Base-by-base conservation (phyloP, 2,888 invertebrate genomes). In the Hydriomena furcata region DNA sequence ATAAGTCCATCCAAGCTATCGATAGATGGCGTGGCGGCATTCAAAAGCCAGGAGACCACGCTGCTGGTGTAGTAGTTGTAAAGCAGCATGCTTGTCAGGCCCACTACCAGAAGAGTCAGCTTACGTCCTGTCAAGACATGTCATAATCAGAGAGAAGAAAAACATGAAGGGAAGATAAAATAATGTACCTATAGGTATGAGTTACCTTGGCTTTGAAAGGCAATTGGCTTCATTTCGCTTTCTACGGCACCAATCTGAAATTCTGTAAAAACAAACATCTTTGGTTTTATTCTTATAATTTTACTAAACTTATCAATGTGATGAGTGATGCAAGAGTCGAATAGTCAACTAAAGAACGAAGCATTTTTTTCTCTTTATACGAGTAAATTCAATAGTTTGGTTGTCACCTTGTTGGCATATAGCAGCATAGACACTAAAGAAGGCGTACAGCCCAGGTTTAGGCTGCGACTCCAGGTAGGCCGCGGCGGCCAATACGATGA, bases 21-120 rank as follows among this genome's bases (percentile, higher is more conserved):
- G 12, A 92, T 76, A 5, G 85, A 84, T 1, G 85, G 84, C 0
- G 90, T 81, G 0, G 86, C 83, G 0, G 89, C 89, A 46, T 81
- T 91, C 31, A 92, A 79, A n/a, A 92, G 75, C 72, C 92, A 91
- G 0, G 92, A 92, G 1, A 92, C 92, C 30, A 92, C 91, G 58
- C 92, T 92, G 46, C 92, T 92, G 0, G 92, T 92, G 72, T 92
- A 92, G 75, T 91, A 92, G 71, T 92, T 92, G 66, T 92, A 92
- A 1, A 92, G 73, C 5, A 92, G 67, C 76, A 92, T 82, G 52
- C 87, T 85, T 1, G 79, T 82, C 5, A 85, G 20, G 0, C 88
- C 87, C 1, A 82, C 73, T 1, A 85, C 83, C 0, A 83, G 70
- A 0, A 87, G 70, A 0, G 79, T 73, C 1, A 77, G 36, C 11